These are phyloP conservation scores for Cyrtonyx montezumae DNA, from an alignment of 2,113 vertebrate species.

Conservation along the genomic window DNA sequence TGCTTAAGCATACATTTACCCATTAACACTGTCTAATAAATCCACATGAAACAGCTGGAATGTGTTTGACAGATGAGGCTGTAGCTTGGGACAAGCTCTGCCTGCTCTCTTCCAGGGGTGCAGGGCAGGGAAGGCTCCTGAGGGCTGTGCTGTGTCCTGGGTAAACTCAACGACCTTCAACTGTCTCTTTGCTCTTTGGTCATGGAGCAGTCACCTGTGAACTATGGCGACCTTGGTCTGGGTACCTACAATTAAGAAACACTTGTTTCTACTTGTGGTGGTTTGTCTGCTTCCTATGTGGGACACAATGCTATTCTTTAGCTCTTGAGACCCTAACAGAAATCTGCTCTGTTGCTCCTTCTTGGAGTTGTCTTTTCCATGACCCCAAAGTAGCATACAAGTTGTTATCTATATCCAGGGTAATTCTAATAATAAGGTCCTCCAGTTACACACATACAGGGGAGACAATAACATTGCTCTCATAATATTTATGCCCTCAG, in stretches of 20 bases:
- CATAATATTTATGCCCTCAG: not conserved
- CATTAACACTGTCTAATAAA: not conserved
- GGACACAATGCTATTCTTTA: not conserved
- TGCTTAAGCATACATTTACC: not conserved
- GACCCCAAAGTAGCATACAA: not conserved
- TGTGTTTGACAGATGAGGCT: rapidly evolving
- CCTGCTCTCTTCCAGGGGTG: rapidly evolving
- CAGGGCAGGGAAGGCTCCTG: not conserved
- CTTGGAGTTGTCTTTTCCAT: not conserved
- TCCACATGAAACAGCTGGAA: not conserved
- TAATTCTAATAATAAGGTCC: not conserved
- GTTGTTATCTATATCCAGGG: not conserved
- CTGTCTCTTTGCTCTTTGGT: not conserved
- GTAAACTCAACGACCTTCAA: not conserved
- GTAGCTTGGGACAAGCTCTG: not conserved
- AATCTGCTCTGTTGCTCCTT: not conserved
- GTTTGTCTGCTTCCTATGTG: not conserved
- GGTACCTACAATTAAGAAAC: not conserved
- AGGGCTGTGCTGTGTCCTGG: not conserved
- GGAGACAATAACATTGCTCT: not conserved
- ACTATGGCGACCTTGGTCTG: rapidly evolving
- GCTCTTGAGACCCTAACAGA: not conserved
- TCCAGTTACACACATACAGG: not conserved
- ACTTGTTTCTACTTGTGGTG: rapidly evolving
- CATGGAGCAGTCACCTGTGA: rapidly evolving